Percentiles rank a stretch among this genome's conserved stretches.
Evolutionary conservation across 2,113 vertebrate genomes (phyloP).

Genomic region (Balaenoptera acutorostrata): DNA sequence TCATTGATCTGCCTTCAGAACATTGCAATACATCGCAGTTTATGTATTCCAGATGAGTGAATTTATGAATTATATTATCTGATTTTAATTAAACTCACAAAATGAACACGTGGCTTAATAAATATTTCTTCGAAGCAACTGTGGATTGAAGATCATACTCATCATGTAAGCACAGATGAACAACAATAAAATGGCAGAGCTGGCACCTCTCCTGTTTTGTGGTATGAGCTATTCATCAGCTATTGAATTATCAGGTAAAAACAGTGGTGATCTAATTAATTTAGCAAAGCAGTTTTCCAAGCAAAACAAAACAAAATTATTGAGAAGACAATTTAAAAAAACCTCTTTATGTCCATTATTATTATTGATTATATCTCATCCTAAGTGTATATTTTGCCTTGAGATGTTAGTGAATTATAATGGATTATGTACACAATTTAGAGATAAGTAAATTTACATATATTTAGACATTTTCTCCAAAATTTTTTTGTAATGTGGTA

Average conservation of each 20-base stretch:
- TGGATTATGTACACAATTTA: neutral
- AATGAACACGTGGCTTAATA: neutral
- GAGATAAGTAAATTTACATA: neutral
- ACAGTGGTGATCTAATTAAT: neutral
- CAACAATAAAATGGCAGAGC: neutral
- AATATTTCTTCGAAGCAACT: constrained; percentile 21
- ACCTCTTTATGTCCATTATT: neutral
- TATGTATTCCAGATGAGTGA: neutral
- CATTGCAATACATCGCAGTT: neutral
- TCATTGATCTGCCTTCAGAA: constrained; percentile 24
- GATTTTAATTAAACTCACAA: constrained; percentile 8
- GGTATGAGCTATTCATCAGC: neutral
- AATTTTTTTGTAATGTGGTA: neutral
- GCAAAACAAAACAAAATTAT: neutral
- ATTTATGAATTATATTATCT: neutral
- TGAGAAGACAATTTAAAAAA: neutral
- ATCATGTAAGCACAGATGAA: neutral
- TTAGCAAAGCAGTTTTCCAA: neutral
- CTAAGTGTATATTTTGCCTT: neutral
- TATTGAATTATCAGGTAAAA: neutral
- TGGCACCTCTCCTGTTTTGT: neutral
- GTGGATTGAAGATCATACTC: neutral
- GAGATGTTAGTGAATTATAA: neutral
- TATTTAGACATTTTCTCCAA: neutral
- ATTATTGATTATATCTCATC: neutral